Percentiles rank a stretch among this genome's conserved stretches.
phyloP scores from a whole-genome alignment of 2,888 invertebrate species.

The Orchesellides sinensis region DNA sequence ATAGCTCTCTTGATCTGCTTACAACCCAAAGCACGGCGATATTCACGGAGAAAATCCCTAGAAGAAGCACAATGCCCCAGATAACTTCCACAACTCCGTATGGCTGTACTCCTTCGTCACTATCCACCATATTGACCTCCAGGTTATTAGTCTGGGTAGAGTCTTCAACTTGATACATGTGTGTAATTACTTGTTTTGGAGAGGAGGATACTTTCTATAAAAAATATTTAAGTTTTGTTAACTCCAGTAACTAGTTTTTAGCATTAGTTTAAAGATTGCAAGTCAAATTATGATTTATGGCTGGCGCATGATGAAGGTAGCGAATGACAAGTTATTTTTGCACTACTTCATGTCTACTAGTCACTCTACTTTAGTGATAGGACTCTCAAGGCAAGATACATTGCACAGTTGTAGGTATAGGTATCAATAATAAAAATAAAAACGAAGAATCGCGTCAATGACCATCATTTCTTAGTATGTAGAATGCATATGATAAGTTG shows the following conservation, averaged over 20 bases:
- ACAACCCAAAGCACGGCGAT: conserved; percentile 72
- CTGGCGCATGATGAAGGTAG: too few relatives aligned
- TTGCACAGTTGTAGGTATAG: too few relatives aligned
- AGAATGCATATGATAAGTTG: conserved; percentile 11
- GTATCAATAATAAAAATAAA: too few relatives aligned
- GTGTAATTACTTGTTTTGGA: neutral
- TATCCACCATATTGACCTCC: conserved; percentile 23
- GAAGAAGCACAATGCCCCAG: conserved; percentile 73
- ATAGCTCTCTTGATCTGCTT: conserved; percentile 71
- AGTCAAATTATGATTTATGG: neutral
- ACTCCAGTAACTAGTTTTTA: too few relatives aligned
- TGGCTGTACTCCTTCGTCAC: conserved; percentile 9
- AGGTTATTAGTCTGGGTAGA: conserved; percentile 1
- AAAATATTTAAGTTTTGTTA: neutral
- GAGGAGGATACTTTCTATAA: too few relatives aligned
- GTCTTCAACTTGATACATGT: conserved; percentile 51
- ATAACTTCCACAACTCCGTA: conserved; percentile 67
- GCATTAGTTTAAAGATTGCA: too few relatives aligned
- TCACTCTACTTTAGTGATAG: too few relatives aligned
- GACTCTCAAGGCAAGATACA: too few relatives aligned
- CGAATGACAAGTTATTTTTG: too few relatives aligned
- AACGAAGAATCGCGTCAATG: conserved; percentile 39
- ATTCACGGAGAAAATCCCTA: conserved; percentile 72
- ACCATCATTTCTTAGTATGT: conserved; percentile 13
- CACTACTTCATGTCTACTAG: too few relatives aligned